These are phyloP conservation scores for Ramphastos sulfuratus DNA, from an alignment of 2,113 vertebrate species.

Conservation along the genomic window DNA sequence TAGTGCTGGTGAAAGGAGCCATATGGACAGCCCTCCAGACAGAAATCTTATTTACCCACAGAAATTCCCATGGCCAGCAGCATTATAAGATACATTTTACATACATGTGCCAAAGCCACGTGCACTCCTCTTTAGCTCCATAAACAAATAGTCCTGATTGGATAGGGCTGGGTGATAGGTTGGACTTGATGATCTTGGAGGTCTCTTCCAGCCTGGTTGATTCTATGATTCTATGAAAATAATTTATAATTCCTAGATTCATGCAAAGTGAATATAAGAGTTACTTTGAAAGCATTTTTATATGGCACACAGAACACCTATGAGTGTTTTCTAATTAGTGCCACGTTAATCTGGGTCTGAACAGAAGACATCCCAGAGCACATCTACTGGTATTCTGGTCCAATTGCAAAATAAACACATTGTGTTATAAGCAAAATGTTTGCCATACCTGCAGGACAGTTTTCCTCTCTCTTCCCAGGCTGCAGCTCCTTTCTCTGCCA, in stretches of 20 bases:
- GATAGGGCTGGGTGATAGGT: too few relatives aligned
- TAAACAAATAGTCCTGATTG: background rate
- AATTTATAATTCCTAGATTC: background rate
- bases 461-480: background rate
- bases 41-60: slow-evolving; percentile 61
- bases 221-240: background rate
- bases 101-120: slow-evolving; percentile 2
- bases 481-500: background rate
- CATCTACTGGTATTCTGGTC: background rate
- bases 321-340: background rate
- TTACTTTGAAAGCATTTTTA: background rate
- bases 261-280: background rate
- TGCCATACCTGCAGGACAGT: background rate
- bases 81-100: background rate
- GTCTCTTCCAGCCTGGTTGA: too few relatives aligned
- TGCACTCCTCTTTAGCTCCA: background rate
- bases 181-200: too few relatives aligned
- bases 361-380: background rate
- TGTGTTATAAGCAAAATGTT: background rate
- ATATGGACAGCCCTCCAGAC: slow-evolving; percentile 54
- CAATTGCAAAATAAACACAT: background rate
- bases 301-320: background rate
- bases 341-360: background rate
- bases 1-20: slow-evolving; percentile 61
- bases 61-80: slow-evolving; percentile 25